Base-by-base conservation (phyloP, 2,797 vertebrate genomes). In the Emys orbicularis region DNA sequence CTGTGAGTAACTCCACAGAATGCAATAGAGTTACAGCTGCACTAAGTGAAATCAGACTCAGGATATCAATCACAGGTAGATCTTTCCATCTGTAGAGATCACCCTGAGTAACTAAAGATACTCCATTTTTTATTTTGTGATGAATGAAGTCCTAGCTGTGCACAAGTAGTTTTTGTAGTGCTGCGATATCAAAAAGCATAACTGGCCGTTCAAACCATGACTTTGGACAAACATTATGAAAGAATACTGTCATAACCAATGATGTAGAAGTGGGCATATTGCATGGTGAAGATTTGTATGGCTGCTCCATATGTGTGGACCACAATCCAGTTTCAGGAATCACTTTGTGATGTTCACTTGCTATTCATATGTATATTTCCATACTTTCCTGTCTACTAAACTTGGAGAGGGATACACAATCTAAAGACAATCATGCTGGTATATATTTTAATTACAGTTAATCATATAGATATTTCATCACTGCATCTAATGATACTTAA, bases 1-100 rank as follows among this genome's bases (percentile, higher is more conserved):
- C 82, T 31, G 82, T 50, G 59, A 89, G 34, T 59, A 94, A 87
- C 80, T 89, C 19, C 81, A 68, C 91, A 90, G 50, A 94, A 91
- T 81, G 82, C 9, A 37, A 53, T 74, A 77, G 79, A 93, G 19
- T 87, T 90, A 81, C 7, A 82, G 50, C 54, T 83, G 57, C 83
- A 81, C 72, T 34, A 84, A 90, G 19, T 86, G 44, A 94, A 96
- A 93, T 87, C 25, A 88, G 12, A 16, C 76, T 12, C 37, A 92
- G 59, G 37, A 84, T 27, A 83, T 86, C 41, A 90, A 37, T 27
- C 92, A 8, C 15, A 25, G 52, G 9, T 80, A 16, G 31, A 34
- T 37, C 72, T 88, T 81, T 80, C 34, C 29, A 74, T 0, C 6
- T 85, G 8, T 31, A 53, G 84, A 88, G 54, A 8, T 49, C 19